phyloP scores from a whole-genome alignment of 2,113 vertebrate genomes.

The Mandrillus leucophaeus region DNA sequence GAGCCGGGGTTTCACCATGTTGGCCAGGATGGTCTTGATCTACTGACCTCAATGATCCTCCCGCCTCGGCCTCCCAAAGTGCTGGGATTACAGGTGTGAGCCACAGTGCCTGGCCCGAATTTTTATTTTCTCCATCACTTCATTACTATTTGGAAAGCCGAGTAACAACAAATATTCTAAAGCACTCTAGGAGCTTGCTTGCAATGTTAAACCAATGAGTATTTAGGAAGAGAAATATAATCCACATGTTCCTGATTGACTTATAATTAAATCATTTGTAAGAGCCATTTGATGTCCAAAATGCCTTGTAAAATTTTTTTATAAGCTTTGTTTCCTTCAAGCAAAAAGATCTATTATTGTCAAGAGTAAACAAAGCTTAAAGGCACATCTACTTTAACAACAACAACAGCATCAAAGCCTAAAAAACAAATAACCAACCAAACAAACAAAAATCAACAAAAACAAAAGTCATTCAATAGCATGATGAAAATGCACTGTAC shows the following conservation, averaged over 20 bases:
- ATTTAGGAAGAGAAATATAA: constrained; percentile 46
- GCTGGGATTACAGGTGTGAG: no score
- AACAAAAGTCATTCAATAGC: not conserved
- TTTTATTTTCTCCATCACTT: constrained; percentile 42
- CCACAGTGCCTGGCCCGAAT: not conserved
- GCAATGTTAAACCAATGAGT: constrained; percentile 36
- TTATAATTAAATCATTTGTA: constrained; percentile 47
- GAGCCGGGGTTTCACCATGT: no score
- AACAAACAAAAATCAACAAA: not conserved
- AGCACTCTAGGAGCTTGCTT: constrained; percentile 1
- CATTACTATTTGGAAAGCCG: constrained; percentile 23
- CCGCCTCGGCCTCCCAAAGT: no score
- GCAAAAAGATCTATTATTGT: not conserved
- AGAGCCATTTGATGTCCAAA: constrained; percentile 45
- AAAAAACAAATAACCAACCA: not conserved
- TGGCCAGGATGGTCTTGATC: no score
- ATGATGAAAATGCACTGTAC: not conserved
- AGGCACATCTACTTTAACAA: not conserved
- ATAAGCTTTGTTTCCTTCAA: constrained; percentile 49
- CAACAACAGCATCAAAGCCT: not conserved
- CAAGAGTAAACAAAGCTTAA: constrained; percentile 31
- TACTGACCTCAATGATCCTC: no score
- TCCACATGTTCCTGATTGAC: constrained; percentile 26
- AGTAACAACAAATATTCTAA: constrained; percentile 26
- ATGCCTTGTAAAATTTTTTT: constrained; percentile 51